phyloP scores from a whole-genome alignment of 2,888 invertebrate genomes.

The Nemapogon koenigi region DNA sequence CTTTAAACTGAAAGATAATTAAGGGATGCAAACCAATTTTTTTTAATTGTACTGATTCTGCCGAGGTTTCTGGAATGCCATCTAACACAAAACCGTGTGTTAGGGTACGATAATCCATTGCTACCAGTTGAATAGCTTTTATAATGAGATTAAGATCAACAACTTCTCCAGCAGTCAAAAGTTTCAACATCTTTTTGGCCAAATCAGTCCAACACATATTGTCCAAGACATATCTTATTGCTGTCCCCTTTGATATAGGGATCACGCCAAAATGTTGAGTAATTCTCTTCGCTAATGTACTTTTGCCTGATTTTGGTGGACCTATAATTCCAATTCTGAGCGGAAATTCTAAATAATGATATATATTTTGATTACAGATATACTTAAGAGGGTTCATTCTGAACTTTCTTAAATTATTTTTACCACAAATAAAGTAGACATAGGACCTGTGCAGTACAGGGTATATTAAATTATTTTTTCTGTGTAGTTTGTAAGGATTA shows the following conservation, averaged over 20 bases:
- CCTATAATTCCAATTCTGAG: conserved; percentile 65
- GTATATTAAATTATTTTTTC: conserved; percentile 43
- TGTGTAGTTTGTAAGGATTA: conserved; percentile 51
- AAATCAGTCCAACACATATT: conserved; percentile 58
- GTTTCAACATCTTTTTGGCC: conserved; percentile 38
- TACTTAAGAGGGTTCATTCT: conserved; percentile 64
- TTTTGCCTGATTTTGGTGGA: conserved; percentile 69
- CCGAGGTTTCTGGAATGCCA: conserved; percentile 63
- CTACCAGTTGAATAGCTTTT: conserved; percentile 56
- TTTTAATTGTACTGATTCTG: conserved; percentile 53
- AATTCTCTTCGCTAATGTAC: conserved; percentile 59
- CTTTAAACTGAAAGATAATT: conserved; percentile 59
- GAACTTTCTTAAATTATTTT: conserved; percentile 53
- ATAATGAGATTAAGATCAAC: conserved; percentile 48
- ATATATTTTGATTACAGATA: conserved; percentile 36
- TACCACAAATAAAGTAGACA: conserved; percentile 65
- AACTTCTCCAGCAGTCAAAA: conserved; percentile 43
- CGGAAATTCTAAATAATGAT: conserved; percentile 51
- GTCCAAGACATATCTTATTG: conserved; percentile 52
- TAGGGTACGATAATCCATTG: conserved; percentile 46
- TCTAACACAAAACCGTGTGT: conserved; percentile 69
- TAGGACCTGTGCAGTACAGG: conserved; percentile 65
- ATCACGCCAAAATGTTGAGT: conserved; percentile 58
- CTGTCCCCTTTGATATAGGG: conserved; percentile 59
- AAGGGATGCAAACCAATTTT: conserved; percentile 62